Base-by-base conservation (phyloP, 2,888 invertebrate species). In the Cantharis rufa region DNA sequence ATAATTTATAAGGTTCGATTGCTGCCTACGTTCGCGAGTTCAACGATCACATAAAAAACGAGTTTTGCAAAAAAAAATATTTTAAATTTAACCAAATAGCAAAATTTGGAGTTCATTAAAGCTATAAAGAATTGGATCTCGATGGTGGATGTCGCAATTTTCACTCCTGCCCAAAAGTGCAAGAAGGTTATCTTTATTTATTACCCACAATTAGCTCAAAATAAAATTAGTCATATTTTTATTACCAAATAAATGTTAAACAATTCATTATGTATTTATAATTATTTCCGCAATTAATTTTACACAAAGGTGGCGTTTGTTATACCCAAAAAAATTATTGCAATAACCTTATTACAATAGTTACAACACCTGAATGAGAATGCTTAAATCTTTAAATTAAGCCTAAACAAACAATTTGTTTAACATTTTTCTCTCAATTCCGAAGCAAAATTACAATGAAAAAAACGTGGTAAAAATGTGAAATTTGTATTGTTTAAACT, bases 1-100 rank as follows among this genome's bases (percentile, higher is more conserved):
- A 64, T 18, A 61, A 72, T 72, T 68, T 64, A 72, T 61, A 72
- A 72, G 66, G 66, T 72, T 72, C 72, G 72, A 72, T 68, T 11
- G 10, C 72, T 66, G 18, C 72, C 72, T 66, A 72, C 72, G 72
- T 71, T 10, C 15, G 1, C 21, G 64, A 68, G 72, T 72, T 72
- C 72, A 72, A 72, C 28, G 72, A 72, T 72, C 72, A 72, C 32
- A 71, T 28, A 32, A 64, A 62, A 72, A 72, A 66, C 15, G 62
- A 48, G 66, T 66, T 72, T 48, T 16, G n/a, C n/a, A 48, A 48
- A 48, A 48, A n/a, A 48, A 48, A 48, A 48, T n/a, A 48, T 48
- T n/a, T n/a, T n/a, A 32, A 32, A 32, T 48, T 48, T 48, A 48
- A 48, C n/a, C 48, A 48, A 48, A 48, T 48, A 48, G 48, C 9